Evolutionary conservation across 2,797 vertebrate genomes (phyloP), one percentile per base, ranked within the genome.

Genomic region (Myotis daubentonii): DNA sequence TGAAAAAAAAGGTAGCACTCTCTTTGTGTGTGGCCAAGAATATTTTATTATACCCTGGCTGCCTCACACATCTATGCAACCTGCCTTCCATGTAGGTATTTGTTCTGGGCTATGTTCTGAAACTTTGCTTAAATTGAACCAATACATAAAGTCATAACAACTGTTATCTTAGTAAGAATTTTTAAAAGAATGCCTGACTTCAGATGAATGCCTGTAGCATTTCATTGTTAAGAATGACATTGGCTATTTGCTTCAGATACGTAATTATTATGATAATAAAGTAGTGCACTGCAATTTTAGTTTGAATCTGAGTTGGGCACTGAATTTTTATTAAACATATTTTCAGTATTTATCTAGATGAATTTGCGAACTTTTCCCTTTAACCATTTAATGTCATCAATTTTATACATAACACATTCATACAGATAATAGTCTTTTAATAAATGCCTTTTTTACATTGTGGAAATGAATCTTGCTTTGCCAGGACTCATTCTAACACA

Each of bases 151-250:
- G 15, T 20, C 28, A 5, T 72, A 65, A 44, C 36, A 80, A 51
- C 30, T 62, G 65, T 72, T 53, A 49, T 30, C 51, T 70, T 65
- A 47, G 30, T 86, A 72, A 65, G 51, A 19, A 44, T 72, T 83
- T 62, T 20, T 60, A 62, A 90, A 84, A 65, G 66, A 79, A 80
- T 66, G 44, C 78, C 28, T 22, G 28, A 23, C 87, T 89, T 71
- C 62, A 51, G 15, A 78, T 9, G 38, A 78, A 70, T 78, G 49
- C n/a, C 23, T 79, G 11, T 33, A 62, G 12, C 28, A 89, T 89
- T 82, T 93, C 23, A 38, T 49, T 76, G 38, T 93, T 68, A 93
- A 76, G 41, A 44, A 70, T 92, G 62, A 47, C 72, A 44, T 22
- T 72, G 33, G 22, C 60, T 60, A 41, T 60, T 83, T 57, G 22